Evolutionary conservation across 1,140 invertebrate species (phyloP).

Genomic region (Drosophila sp.): DNA sequence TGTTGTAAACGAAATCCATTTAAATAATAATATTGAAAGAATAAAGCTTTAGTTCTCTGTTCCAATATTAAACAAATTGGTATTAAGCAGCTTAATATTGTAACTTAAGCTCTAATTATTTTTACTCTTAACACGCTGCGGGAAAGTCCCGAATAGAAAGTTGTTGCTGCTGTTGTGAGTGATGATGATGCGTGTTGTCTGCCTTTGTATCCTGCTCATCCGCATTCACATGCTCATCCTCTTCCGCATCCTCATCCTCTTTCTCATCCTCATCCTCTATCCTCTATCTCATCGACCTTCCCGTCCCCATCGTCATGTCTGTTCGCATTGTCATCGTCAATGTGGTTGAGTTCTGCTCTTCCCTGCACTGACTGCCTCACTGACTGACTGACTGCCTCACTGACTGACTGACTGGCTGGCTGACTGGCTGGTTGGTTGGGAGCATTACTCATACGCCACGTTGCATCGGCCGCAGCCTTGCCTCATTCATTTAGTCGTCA

Average conservation of each 20-base stretch:
- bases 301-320: background rate
- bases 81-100: too few species aligned
- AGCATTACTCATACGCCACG: constrained; percentile 69
- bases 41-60: too few species aligned
- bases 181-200: constrained; percentile 49
- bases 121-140: too few species aligned
- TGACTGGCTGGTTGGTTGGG: constrained; percentile 13
- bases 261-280: constrained; percentile 15
- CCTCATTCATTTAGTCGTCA: constrained; percentile 81
- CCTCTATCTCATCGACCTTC: too few species aligned
- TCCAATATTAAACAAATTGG: too few species aligned
- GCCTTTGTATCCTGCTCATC: constrained; percentile 38
- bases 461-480: constrained; percentile 42
- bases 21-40: too few species aligned
- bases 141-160: constrained; percentile 12
- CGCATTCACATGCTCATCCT: constrained; percentile 15
- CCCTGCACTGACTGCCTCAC: background rate
- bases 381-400: background rate
- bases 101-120: too few species aligned
- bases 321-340: constrained; percentile 20
- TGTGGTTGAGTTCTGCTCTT: background rate
- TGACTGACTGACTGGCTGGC: background rate
- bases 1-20: too few species aligned
- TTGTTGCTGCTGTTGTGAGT: constrained; percentile 38
- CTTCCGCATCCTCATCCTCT: constrained; percentile 18